Evolutionary conservation across 2,888 invertebrate genomes (phyloP).

Genomic region (Ormyrus rosae): DNA sequence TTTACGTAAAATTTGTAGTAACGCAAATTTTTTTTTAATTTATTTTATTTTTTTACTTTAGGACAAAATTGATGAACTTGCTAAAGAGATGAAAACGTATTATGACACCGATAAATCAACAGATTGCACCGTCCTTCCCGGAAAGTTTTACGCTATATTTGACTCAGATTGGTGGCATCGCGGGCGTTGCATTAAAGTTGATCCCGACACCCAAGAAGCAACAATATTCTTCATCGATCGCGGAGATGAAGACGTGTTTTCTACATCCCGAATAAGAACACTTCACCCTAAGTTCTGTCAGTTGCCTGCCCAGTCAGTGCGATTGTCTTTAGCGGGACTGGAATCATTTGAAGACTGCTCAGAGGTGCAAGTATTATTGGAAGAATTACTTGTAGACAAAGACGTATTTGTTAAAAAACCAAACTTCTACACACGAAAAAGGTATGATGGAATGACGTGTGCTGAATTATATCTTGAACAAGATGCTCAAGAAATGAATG

Average conservation of each 20-base stretch:
- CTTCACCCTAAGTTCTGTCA: constrained; percentile 81
- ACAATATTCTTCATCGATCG: constrained; percentile 83
- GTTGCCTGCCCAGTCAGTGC: constrained; percentile 84
- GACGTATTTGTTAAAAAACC: constrained; percentile 24
- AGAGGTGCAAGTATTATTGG: constrained; percentile 70
- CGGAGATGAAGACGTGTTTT: constrained; percentile 82
- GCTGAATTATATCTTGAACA: constrained; percentile 27
- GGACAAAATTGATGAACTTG: constrained; percentile 73
- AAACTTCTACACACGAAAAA: not conserved
- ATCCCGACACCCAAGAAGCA: constrained; percentile 61
- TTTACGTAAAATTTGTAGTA: constrained; percentile 5
- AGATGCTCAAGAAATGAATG: constrained; percentile 9
- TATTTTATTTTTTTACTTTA: constrained; percentile 58
- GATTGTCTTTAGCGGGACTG: constrained; percentile 83
- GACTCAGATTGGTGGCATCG: constrained; percentile 76
- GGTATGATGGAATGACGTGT: not conserved
- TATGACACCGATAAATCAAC: constrained; percentile 67
- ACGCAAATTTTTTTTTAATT: not conserved
- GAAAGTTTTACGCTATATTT: constrained; percentile 75
- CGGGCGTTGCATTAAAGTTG: constrained; percentile 72
- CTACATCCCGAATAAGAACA: constrained; percentile 78
- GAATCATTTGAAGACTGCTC: constrained; percentile 80
- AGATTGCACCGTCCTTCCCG: constrained; percentile 64
- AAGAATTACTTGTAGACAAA: constrained; percentile 72
- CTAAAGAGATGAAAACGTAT: constrained; percentile 71